Evolutionary conservation across 2,797 vertebrate genomes (phyloP), one percentile per base, ranked within the genome.

Genomic region (Tadarida brasiliensis): DNA sequence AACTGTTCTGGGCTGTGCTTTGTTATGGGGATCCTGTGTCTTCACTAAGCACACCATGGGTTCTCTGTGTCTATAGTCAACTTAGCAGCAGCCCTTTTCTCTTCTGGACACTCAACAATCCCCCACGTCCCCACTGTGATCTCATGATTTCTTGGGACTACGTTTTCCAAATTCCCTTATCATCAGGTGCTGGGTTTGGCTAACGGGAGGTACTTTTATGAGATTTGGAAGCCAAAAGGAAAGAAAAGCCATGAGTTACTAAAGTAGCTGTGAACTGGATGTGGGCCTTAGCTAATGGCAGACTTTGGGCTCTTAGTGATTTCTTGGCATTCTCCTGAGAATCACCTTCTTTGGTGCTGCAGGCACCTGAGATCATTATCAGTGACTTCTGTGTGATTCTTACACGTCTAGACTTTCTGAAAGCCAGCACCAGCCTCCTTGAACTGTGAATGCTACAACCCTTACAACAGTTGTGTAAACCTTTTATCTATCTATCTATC

Each of bases 351-450:
- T 59, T 59, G 19, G 17, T 73, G 33, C 30, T 83, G 12, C 10
- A 90, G 35, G n/a, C 15, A 88, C 11, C 11, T 73, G 47, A 47
- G 56, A 65, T 86, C 51, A 33, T 65, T 77, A 85, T 3, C 8
- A 28, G 11, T n/a, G 26, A 39, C 30, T 80, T 56, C 49, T 56
- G 22, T 44, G 28, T 83, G 65, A 67, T 73, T 95, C 49, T 74
- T 87, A 7, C 11, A 71, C 11, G 83, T 85, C 16, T 24, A 35
- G 57, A 61, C 49, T 78, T 91, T 84, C 65, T 96, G 80, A 92
- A 87, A 87, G 17, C 35, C 10, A 44, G 14, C 26, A 44, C 2
- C 39, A 71, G 44, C 5, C 26, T 90, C 59, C 39, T 20, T 84
- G 47, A 88, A 17, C 14, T 87, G 71, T 59, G 33, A 83, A 17